Base-by-base conservation (phyloP, 1,140 invertebrate genomes). In the Hormaphis cornu region DNA sequence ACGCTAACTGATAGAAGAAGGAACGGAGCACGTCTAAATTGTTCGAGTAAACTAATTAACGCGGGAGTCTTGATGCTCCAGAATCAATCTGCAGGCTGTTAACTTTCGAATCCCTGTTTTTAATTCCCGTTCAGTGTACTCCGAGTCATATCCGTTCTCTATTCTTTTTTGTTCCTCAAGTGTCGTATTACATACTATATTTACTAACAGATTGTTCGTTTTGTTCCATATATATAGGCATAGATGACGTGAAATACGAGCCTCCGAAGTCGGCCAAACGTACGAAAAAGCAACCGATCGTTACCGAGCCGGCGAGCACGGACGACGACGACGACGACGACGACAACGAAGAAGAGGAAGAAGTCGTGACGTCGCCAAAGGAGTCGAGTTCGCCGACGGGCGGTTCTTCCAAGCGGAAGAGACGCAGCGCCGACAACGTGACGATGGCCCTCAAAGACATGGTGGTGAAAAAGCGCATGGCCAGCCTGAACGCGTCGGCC, bases 391-490 rank as follows among this genome's bases (percentile, higher is more conserved):
- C 61, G 1, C 44, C 44, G 24, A 30, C 61, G 10, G 10, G 44
- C 22, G 40, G 24, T 2, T 80, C 54, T 0, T 50, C 44, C n/a
- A 66, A 66, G 44, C 61, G 61, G 16, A 66, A 66, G 46, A 77
- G 83, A 16, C 80, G 81, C 46, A 82, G 79, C 56, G 79, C 83
- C 72, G 83, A 84, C 53, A 87, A 89, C 75, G 81, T 89, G 30
- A 84, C 88, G 20, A 90, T 91, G 84, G 89, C 92, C 75, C 79
- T 92, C 50, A 90, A 90, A 74, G 89, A 90, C 73, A 90, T 92
- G 85, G 87, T 93, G 1, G 89, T 92, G 2, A 85, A 87, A 72
- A 94, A 93, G 76, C 82, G 93, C 28, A 94, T 95, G 91, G 93
- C 93, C 10, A 93, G 89, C 75, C 78, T 96, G 22, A 96, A 95